Evolutionary conservation across 2,888 invertebrate genomes (phyloP).

Genomic region (Calliphora vomitoria): DNA sequence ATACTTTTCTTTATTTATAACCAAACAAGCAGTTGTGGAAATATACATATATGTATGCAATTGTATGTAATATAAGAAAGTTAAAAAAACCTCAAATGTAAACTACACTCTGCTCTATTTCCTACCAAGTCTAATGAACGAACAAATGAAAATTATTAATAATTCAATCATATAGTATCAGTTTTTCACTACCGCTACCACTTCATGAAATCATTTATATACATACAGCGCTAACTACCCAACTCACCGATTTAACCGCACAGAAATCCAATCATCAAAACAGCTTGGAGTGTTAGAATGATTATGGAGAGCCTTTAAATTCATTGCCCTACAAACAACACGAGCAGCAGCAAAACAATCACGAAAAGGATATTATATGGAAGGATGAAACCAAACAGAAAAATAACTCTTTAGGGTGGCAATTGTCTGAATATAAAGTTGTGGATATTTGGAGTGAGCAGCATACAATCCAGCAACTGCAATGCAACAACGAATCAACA

Average conservation of each 20-base stretch:
- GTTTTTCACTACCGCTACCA: neutral
- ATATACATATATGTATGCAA: neutral
- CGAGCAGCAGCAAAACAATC: constrained; percentile 37
- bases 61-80: neutral
- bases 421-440: constrained; percentile 15
- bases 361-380: constrained; percentile 55
- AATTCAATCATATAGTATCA: neutral
- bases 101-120: constrained; percentile 3
- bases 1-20: no score
- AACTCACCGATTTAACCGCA: constrained; percentile 60
- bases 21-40: neutral
- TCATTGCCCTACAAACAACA: constrained; percentile 61
- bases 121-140: neutral
- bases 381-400: constrained; percentile 2
- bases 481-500: constrained; percentile 16
- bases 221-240: neutral
- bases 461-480: constrained; percentile 36
- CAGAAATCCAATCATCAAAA: constrained; percentile 48
- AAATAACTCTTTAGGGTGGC: constrained; percentile 28
- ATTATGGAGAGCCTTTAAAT: constrained; percentile 40
- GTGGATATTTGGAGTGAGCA: constrained; percentile 25
- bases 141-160: neutral
- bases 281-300: constrained; percentile 17
- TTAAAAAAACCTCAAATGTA: neutral
- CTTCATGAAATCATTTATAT: neutral